Percentiles rank a stretch among this genome's conserved stretches.
Conservation (phyloP, 2,113 vertebrate genomes). For the Tragulus kanchil region DNA sequence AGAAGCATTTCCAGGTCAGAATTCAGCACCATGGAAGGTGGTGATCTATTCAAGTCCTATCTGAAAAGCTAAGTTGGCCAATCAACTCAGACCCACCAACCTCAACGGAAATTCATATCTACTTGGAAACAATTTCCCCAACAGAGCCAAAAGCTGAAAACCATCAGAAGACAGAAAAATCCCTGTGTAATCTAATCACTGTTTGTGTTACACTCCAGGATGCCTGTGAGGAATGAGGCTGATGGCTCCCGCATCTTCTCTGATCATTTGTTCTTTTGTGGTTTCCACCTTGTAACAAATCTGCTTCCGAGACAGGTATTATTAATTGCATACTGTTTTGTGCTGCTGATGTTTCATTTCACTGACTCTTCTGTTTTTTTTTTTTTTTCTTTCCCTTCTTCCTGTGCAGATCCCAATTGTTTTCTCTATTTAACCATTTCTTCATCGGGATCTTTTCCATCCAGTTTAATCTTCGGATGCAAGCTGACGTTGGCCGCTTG, state of each 20-base stretch:
- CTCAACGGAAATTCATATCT: slow-evolving; percentile 55
- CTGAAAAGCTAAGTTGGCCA: background rate
- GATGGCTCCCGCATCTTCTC: slow-evolving; percentile 43
- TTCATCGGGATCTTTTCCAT: slow-evolving; percentile 58
- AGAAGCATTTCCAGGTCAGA: background rate
- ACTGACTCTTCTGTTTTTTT: slow-evolving; percentile 69
- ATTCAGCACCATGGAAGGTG: background rate
- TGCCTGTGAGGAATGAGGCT: slow-evolving; percentile 28
- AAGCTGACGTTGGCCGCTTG: slow-evolving; percentile 79
- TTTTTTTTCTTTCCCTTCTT: background rate
- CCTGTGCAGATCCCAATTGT: slow-evolving; percentile 65
- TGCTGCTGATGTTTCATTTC: slow-evolving; percentile 75
- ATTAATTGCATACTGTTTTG: slow-evolving; percentile 70
- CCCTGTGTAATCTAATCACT: background rate
- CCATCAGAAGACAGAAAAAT: background rate
- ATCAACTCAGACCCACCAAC: slow-evolving; percentile 23
- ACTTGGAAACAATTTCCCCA: slow-evolving; percentile 34
- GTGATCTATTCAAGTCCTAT: slow-evolving; percentile 28
- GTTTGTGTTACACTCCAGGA: slow-evolving; percentile 70
- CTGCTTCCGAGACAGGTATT: slow-evolving; percentile 56
- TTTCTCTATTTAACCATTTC: slow-evolving; percentile 81
- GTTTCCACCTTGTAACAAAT: slow-evolving; percentile 43
- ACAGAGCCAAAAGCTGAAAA: slow-evolving; percentile 41
- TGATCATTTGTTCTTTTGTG: slow-evolving; percentile 13
- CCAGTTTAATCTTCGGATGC: slow-evolving; percentile 65